A percentile compares a stretch with the other conserved stretches of the same genome.
These are phyloP conservation scores for Aurelia sp. DNA, from an alignment of 30 jellyfish, hydroid and myxozoan species.

Conservation along the genomic window DNA sequence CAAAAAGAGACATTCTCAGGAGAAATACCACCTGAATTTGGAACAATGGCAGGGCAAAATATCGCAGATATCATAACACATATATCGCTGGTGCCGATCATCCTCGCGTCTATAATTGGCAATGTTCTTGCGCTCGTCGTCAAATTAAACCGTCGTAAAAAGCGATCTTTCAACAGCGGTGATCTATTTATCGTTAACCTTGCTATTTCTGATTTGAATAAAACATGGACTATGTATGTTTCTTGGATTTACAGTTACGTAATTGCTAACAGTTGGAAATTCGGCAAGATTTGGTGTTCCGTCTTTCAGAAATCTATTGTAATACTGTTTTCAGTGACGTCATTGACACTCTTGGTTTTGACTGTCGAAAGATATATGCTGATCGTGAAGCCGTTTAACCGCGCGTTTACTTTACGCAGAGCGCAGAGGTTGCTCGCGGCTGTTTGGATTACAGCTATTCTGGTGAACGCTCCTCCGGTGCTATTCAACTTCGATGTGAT, in stretches of 20 bases:
- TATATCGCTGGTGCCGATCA: slow-evolving; percentile 22
- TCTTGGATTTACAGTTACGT: slow-evolving; percentile 29
- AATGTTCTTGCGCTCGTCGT: slow-evolving; percentile 31
- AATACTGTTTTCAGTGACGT: slow-evolving; percentile 59
- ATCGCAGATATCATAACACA: slow-evolving; percentile 32
- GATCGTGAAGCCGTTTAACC: slow-evolving; percentile 54
- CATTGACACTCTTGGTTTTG: slow-evolving; percentile 40
- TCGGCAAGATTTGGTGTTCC: slow-evolving; percentile 16
- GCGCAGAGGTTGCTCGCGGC: slow-evolving; percentile 10
- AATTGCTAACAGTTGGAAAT: slow-evolving; percentile 19
- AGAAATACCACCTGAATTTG: too few relatives aligned
- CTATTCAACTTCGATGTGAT: neutral
- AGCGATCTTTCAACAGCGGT: slow-evolving; percentile 49
- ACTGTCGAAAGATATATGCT: slow-evolving; percentile 55
- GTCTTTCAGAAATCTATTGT: slow-evolving; percentile 6
- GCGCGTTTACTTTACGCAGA: slow-evolving; percentile 22
- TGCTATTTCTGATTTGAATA: slow-evolving; percentile 54
- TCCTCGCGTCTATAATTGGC: slow-evolving; percentile 41
- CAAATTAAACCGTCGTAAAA: slow-evolving; percentile 43
- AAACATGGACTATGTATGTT: slow-evolving; percentile 45
- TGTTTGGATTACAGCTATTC: slow-evolving; percentile 14
- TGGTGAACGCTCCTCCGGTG: neutral
- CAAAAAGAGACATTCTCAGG: too few relatives aligned
- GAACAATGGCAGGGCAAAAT: slow-evolving; percentile 14
- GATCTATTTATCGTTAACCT: slow-evolving; percentile 53